Evolutionary conservation across 2,113 vertebrate species (phyloP), one percentile per base, ranked within the genome.

Genomic region (Lophius piscatorius): DNA sequence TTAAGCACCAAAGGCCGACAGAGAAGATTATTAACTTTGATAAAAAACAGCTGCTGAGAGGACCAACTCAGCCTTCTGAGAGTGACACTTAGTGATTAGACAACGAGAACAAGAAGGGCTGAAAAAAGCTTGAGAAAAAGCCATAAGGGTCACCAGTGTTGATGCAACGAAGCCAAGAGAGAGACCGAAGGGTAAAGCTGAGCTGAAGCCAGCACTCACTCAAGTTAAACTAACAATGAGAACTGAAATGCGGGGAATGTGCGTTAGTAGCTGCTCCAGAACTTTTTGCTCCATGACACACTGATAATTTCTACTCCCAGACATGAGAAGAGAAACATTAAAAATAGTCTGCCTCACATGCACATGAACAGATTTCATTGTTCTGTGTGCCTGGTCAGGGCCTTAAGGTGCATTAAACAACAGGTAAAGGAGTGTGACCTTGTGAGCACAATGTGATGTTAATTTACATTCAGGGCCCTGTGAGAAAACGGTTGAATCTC

Each of bases 101-200:
- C 55, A 50, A 10, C 22, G 22, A 35, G 54, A 50, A 56, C 52
- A 57, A 76, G 55, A 50, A 14, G 31, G 40, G 54, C 38, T 56
- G 31, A 55, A 54, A 57, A 39, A 48, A 50, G 44, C 52, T 54
- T 9, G 66, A 76, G 74, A 84, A 82, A 82, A 66, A 69, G 55
- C 62, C 60, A 52, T 78, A 63, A 67, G 39, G 76, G 57, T 74
- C 62, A 40, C 63, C 51, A 65, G 52, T 80, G 76, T 74, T 71
- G 44, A 52, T 45, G 69, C 62, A 77, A 76, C 57, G 59, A 36
- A 51, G 56, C 26, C 44, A 40, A 38, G 60, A 73, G 63, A 74
- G 42, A 21, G 36, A 35, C 31, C n/a, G 52, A 41, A 36, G 51
- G 22, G n/a, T 47, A 17, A 81, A 64, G 46, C 22, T 46, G 58